A percentile compares a stretch with the other conserved stretches of the same genome.
phyloP scores from a whole-genome alignment of 2,888 invertebrate species.

The Oscheius sp. region DNA sequence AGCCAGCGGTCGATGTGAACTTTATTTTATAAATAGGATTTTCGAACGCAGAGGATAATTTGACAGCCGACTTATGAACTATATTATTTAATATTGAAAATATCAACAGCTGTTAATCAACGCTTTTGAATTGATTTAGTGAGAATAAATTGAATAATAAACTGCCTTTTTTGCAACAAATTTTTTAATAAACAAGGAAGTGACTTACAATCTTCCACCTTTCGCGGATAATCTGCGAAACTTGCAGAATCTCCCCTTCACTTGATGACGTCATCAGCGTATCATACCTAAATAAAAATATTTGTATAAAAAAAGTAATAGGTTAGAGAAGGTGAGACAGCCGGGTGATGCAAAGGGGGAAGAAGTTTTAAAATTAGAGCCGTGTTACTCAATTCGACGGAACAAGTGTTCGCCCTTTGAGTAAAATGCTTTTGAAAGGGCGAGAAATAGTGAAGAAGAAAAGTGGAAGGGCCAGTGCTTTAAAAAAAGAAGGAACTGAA shows the following conservation, averaged over 20 bases:
- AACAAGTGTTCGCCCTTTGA: too few species aligned
- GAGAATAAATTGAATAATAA: neutral
- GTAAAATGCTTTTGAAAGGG: too few species aligned
- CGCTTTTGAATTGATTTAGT: too few species aligned
- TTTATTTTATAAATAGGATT: neutral
- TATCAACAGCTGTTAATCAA: neutral
- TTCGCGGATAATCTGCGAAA: slow-evolving; percentile 78
- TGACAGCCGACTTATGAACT: too few species aligned
- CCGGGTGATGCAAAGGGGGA: neutral
- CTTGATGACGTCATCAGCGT: slow-evolving; percentile 73
- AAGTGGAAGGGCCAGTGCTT: too few species aligned
- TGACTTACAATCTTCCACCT: slow-evolving; percentile 92
- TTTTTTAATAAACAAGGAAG: neutral
- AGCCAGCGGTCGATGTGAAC: slow-evolving; percentile 9
- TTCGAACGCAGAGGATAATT: neutral
- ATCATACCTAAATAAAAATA: slow-evolving; percentile 26
- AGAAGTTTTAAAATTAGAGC: too few species aligned
- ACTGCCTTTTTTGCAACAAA: neutral
- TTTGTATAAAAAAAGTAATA: neutral
- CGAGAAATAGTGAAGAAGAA: too few species aligned
- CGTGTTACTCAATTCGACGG: too few species aligned
- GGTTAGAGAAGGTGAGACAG: neutral
- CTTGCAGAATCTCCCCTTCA: slow-evolving; percentile 73
- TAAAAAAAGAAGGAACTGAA: too few species aligned
- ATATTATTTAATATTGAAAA: too few species aligned